A percentile compares a stretch with the other conserved stretches of the same genome.
phyloP scores from a whole-genome alignment of 53 echinoderm and acorn worm genomes.

The Zoroaster sp. region DNA sequence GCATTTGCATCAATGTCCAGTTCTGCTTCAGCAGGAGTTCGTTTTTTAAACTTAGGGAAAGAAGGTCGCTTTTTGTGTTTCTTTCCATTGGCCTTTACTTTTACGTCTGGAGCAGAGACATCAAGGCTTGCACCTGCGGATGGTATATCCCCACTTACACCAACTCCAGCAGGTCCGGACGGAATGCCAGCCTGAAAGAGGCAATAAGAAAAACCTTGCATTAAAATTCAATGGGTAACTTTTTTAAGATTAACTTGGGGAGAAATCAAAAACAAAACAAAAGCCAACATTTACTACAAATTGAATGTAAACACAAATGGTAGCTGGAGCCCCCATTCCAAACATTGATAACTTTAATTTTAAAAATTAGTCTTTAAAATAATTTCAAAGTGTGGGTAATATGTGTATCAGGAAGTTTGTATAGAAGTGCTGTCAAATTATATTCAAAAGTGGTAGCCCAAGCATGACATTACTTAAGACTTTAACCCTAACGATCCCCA shows the following conservation, averaged over 20 bases:
- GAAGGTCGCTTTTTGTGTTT: slow-evolving; percentile 46
- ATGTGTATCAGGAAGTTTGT: not conserved
- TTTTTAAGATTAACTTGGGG: no score
- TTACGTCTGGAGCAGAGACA: slow-evolving; percentile 54
- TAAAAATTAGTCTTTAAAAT: not conserved
- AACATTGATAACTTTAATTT: no score
- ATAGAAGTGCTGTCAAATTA: no score
- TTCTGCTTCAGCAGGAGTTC: slow-evolving; percentile 57
- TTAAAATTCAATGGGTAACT: not conserved
- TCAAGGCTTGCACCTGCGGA: slow-evolving; percentile 59
- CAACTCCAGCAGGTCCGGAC: slow-evolving; percentile 69
- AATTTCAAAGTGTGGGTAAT: not conserved
- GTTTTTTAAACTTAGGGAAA: slow-evolving; percentile 50
- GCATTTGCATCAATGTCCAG: slow-evolving; percentile 48
- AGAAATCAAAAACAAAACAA: no score
- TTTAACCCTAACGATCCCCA: no score
- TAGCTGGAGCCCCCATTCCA: no score
- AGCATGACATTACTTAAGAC: no score
- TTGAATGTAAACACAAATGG: no score
- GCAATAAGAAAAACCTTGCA: not conserved
- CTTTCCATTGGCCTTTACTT: slow-evolving; percentile 20
- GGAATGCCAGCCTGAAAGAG: slow-evolving; percentile 47
- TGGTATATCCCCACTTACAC: slow-evolving; percentile 73
- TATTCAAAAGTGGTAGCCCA: no score
- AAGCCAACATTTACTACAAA: no score